Conservation (phyloP, 2,797 vertebrate genomes). For the Melanotaenia parkinsoni region DNA sequence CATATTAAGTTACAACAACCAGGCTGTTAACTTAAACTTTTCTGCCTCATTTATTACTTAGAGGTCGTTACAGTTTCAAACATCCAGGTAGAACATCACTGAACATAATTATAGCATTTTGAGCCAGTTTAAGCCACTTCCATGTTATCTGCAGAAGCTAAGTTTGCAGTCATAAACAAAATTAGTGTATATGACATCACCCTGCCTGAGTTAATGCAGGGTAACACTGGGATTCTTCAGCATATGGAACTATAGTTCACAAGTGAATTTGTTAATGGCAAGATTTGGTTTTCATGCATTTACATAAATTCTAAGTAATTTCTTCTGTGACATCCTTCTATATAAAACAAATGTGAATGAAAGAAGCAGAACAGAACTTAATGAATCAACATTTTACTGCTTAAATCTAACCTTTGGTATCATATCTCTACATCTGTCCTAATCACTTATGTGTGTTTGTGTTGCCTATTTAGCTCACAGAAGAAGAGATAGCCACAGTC, state of each 20-base stretch:
- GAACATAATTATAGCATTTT: background rate
- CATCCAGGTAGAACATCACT: background rate
- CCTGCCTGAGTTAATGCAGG: background rate
- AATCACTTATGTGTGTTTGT: background rate
- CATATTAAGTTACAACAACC: background rate
- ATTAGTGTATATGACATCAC: background rate
- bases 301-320: too few species aligned
- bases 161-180: background rate
- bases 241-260: background rate
- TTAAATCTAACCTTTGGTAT: too few species aligned
- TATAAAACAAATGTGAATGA: too few species aligned
- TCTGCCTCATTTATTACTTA: background rate
- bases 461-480: conserved; percentile 84
- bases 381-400: too few species aligned
- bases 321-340: too few species aligned
- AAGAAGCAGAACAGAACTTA: too few species aligned
- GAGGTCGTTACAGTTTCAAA: background rate
- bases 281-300: background rate
- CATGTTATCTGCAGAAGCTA: too few species aligned
- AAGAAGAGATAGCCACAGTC: conserved; percentile 94
- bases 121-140: background rate
- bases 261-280: background rate
- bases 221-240: background rate
- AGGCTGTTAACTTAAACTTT: background rate
- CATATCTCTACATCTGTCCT: background rate